Conservation (phyloP, 2,888 invertebrate species). For the Omphaloscelis lunosa region DNA sequence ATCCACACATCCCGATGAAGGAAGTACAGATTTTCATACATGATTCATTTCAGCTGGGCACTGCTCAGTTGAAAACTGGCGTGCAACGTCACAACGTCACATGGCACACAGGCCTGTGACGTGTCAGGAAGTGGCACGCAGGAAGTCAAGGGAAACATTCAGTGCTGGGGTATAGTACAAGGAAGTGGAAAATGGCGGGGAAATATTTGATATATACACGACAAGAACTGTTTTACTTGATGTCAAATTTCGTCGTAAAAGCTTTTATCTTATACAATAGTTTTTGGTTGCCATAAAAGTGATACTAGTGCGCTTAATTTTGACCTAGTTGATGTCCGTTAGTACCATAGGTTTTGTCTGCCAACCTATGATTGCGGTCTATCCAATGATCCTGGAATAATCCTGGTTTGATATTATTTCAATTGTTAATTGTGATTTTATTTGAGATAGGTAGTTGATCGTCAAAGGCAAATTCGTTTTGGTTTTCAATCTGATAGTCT, state of each 20-base stretch:
- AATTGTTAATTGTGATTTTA: background rate
- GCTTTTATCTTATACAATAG: background rate
- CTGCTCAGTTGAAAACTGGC: slow-evolving; percentile 63
- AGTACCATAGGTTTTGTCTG: background rate
- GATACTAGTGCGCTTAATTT: background rate
- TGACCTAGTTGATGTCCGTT: background rate
- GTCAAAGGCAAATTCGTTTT: no score
- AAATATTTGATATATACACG: background rate
- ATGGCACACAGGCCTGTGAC: slow-evolving; percentile 82
- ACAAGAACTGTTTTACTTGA: background rate
- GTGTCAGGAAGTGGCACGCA: slow-evolving; percentile 85
- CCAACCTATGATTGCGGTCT: background rate
- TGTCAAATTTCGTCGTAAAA: background rate
- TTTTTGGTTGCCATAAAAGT: background rate
- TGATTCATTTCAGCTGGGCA: slow-evolving; percentile 60
- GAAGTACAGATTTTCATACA: slow-evolving; percentile 58
- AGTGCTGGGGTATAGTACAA: slow-evolving; percentile 64
- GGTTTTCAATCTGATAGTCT: no score
- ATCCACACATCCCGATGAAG: slow-evolving; percentile 32
- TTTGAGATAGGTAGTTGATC: no score
- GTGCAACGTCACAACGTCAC: slow-evolving; percentile 73
- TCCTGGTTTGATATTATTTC: background rate
- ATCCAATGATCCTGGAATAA: no score
- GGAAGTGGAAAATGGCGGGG: slow-evolving; percentile 56
- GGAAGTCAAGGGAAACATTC: slow-evolving; percentile 86